These are phyloP conservation scores for Temnothorax rugatulus DNA, from an alignment of 2,888 invertebrate genomes.

Conservation along the genomic window DNA sequence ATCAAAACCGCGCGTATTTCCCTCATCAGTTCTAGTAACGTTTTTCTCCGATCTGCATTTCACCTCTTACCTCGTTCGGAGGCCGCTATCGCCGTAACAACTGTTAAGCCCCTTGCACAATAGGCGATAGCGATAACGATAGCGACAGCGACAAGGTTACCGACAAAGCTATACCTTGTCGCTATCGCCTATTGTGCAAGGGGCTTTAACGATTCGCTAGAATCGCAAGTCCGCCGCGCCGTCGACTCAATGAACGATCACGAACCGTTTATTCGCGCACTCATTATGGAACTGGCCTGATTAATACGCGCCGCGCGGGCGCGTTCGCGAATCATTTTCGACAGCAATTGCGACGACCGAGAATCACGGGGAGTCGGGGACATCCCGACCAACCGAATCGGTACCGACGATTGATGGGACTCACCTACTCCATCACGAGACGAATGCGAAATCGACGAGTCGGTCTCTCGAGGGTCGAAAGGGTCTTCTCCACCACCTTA, in stretches of 20 bases:
- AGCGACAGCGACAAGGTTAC: too few relatives aligned
- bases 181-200: too few relatives aligned
- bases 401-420: constrained; percentile 68
- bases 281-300: constrained; percentile 77
- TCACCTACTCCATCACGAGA: constrained; percentile 72
- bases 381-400: constrained; percentile 58
- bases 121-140: too few relatives aligned
- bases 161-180: too few relatives aligned
- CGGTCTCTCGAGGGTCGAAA: constrained; percentile 74
- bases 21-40: constrained; percentile 44
- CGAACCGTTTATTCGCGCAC: constrained; percentile 77
- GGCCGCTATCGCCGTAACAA: constrained; percentile 77
- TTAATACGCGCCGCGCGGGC: constrained; percentile 72
- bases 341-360: constrained; percentile 35
- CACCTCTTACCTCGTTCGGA: constrained; percentile 64
- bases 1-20: constrained; percentile 58
- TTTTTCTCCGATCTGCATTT: constrained; percentile 70
- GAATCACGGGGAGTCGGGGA: constrained; percentile 20
- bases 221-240: constrained; percentile 74
- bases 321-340: constrained; percentile 74
- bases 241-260: constrained; percentile 57
- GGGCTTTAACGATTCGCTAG: constrained; percentile 77
- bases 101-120: too few relatives aligned
- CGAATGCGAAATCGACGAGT: constrained; percentile 81
- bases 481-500: constrained; percentile 81